Conservation (phyloP, 2,888 invertebrate genomes). For the Hypomecis punctinalis region DNA sequence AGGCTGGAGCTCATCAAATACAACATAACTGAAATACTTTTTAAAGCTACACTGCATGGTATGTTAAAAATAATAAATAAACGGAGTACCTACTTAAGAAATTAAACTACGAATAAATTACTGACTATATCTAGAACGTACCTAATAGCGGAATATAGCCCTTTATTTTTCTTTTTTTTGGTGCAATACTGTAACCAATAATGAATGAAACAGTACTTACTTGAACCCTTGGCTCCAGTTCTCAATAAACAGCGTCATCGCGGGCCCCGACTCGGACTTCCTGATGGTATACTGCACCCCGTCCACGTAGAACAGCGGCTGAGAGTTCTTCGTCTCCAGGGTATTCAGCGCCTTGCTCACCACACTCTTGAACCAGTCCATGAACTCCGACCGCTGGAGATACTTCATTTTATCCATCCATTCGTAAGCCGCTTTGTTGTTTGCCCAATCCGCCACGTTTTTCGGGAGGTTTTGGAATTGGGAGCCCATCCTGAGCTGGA, state of each 20-base stretch:
- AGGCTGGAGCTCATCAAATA: too few relatives aligned
- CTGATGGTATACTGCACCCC: slow-evolving; percentile 69
- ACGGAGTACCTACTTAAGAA: too few relatives aligned
- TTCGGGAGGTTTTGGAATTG: slow-evolving; percentile 61
- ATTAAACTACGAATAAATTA: too few relatives aligned
- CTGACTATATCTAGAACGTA: too few relatives aligned
- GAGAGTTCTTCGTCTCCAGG: slow-evolving; percentile 41
- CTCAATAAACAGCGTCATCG: slow-evolving; percentile 79
- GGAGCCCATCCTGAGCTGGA: slow-evolving; percentile 69
- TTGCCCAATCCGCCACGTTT: slow-evolving; percentile 60
- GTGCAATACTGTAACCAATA: too few relatives aligned
- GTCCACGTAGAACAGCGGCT: slow-evolving; percentile 48
- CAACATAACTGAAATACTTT: too few relatives aligned
- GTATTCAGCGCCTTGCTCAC: slow-evolving; percentile 70
- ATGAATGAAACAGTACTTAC: slow-evolving; percentile 15
- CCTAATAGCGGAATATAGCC: too few relatives aligned
- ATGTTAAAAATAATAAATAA: too few relatives aligned
- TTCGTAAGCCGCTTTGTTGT: slow-evolving; percentile 64
- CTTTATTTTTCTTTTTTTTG: too few relatives aligned
- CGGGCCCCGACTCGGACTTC: slow-evolving; percentile 77
- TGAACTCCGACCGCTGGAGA: slow-evolving; percentile 74
- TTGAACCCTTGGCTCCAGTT: slow-evolving; percentile 52
- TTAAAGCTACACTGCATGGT: too few relatives aligned
- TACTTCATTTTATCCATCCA: slow-evolving; percentile 73
- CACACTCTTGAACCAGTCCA: slow-evolving; percentile 82